Conservation (phyloP, 1,140 invertebrate species). For the Dreissena rostriformis region DNA sequence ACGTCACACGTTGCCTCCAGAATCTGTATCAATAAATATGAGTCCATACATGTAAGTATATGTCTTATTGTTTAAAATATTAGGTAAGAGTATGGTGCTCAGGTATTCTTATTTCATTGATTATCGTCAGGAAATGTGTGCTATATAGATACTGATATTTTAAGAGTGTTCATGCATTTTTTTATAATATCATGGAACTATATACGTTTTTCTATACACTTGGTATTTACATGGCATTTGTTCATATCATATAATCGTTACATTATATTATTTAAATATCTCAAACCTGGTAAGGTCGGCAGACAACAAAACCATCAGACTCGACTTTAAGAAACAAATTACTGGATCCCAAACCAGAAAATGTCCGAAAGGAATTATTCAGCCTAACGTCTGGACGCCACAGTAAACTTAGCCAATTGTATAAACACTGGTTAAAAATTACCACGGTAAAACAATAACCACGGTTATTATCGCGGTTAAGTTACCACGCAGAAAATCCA, state of each 20-base stretch:
- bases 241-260: too few species aligned
- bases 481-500: too few species aligned
- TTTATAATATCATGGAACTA: background rate
- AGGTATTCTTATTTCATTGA: background rate
- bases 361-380: conserved; percentile 43
- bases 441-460: too few species aligned
- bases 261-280: too few species aligned
- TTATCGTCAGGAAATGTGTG: background rate
- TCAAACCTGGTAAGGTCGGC: conserved; percentile 32
- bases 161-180: background rate
- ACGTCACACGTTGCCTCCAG: conserved; percentile 99
- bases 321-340: conserved; percentile 3
- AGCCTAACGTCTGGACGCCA: conserved; percentile 54
- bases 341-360: conserved; percentile 42
- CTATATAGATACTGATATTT: background rate
- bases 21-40: conserved; percentile 84
- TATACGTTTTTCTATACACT: background rate
- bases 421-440: too few species aligned
- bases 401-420: too few species aligned
- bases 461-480: too few species aligned
- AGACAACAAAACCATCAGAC: background rate
- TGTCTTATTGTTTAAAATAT: background rate
- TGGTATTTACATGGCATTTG: too few species aligned
- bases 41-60: background rate
- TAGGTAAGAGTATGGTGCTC: too few species aligned